phyloP scores from a whole-genome alignment of 2,888 invertebrate species.

The Psococerastis gibbosa region DNA sequence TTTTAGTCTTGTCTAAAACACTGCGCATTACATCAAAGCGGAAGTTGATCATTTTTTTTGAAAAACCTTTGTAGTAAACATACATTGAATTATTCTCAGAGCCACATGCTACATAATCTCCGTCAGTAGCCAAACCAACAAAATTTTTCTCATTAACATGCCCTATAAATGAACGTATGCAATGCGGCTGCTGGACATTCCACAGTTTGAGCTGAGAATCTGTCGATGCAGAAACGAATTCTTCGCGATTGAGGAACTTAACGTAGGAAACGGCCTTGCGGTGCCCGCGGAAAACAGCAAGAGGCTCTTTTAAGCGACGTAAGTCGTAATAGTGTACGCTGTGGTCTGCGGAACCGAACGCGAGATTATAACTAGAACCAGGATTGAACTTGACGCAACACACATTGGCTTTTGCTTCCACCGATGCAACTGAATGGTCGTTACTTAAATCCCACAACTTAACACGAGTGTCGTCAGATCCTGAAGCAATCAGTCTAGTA shows the following conservation, averaged over 20 bases:
- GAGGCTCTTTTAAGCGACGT: conserved; percentile 58
- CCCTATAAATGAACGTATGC: conserved; percentile 69
- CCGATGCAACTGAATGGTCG: conserved; percentile 66
- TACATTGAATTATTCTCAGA: conserved; percentile 88
- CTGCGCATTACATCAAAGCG: conserved; percentile 69
- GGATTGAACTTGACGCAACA: conserved; percentile 89
- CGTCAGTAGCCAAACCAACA: conserved; percentile 81
- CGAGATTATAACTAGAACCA: conserved; percentile 64
- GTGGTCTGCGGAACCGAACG: conserved; percentile 93
- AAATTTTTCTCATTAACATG: conserved; percentile 93
- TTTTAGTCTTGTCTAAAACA: conserved; percentile 51
- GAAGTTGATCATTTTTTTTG: conserved; percentile 68
- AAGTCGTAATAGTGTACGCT: conserved; percentile 93
- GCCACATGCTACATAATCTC: conserved; percentile 83
- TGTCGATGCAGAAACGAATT: conserved; percentile 82
- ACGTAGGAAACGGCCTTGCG: conserved; percentile 89
- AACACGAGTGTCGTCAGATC: conserved; percentile 81
- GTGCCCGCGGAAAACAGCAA: conserved; percentile 73
- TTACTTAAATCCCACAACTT: conserved; percentile 83
- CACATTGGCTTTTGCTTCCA: conserved; percentile 87
- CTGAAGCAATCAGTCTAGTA: conserved; percentile 74
- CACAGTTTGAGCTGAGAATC: conserved; percentile 82
- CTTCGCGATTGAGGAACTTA: conserved; percentile 65
- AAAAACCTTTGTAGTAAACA: conserved; percentile 77
- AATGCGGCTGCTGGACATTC: conserved; percentile 57